phyloP scores from a whole-genome alignment of 2,797 vertebrate genomes.

The Bradypodion ventrale region DNA sequence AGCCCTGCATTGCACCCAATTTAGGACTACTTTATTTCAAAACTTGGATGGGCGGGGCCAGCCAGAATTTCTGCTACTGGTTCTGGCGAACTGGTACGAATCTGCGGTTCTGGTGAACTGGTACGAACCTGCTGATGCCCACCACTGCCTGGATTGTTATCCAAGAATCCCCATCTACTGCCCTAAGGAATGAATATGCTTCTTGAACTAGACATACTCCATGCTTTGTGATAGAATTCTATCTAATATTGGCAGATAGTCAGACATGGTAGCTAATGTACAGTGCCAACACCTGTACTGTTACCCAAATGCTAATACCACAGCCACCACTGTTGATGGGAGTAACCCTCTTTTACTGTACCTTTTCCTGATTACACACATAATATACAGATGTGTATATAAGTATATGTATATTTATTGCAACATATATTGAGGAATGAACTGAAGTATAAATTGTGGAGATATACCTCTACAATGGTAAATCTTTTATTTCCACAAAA shows the following conservation, averaged over 20 bases:
- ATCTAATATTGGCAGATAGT: background rate
- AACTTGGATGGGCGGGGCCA: too few relatives aligned
- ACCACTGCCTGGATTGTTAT: too few relatives aligned
- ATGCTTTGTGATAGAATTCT: background rate
- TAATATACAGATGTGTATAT: background rate
- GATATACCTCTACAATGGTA: background rate
- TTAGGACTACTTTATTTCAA: too few relatives aligned
- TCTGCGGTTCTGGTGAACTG: too few relatives aligned
- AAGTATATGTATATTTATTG: constrained; percentile 11
- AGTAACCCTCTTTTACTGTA: background rate
- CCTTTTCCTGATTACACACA: background rate
- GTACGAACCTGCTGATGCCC: too few relatives aligned
- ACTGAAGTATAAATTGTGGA: background rate
- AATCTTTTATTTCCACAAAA: background rate
- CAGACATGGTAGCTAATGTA: background rate
- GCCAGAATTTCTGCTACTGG: too few relatives aligned
- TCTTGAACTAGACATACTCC: background rate
- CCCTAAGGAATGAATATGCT: background rate
- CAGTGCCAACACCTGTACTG: background rate
- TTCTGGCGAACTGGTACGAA: too few relatives aligned
- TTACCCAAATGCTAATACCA: background rate
- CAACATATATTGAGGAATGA: background rate
- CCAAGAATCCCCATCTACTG: background rate
- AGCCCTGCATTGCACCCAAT: too few relatives aligned
- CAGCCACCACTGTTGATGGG: background rate